Evolutionary conservation across 2,888 invertebrate species (phyloP).

Genomic region (Theodoxus fluviatilis): DNA sequence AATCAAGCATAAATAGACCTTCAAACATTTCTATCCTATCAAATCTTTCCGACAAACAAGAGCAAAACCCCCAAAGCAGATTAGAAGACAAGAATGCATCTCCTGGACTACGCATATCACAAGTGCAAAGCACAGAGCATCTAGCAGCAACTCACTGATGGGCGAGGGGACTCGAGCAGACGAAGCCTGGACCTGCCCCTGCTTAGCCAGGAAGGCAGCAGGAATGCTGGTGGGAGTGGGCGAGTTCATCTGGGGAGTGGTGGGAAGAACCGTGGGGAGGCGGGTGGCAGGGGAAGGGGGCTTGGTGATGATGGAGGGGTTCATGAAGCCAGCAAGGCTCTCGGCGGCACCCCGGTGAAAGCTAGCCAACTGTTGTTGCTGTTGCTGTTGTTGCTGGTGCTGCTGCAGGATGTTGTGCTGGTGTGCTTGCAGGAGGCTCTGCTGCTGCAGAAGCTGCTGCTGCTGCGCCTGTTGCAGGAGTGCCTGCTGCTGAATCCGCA

Average conservation of each 20-base stretch:
- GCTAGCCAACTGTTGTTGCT: conserved; percentile 22
- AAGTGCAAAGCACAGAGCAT: too few species aligned
- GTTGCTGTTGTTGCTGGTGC: conserved; percentile 57
- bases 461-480: conserved; percentile 41
- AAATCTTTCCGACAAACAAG: too few species aligned
- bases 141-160: conserved; percentile 57
- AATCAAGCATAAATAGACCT: too few species aligned
- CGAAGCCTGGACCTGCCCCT: conserved; percentile 42
- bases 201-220: conserved; percentile 38
- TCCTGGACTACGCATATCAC: too few species aligned
- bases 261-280: conserved; percentile 38
- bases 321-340: conserved; percentile 34
- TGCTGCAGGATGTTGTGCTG: conserved; percentile 76
- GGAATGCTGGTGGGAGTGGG: conserved; percentile 39
- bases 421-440: conserved; percentile 69
- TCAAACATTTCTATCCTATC: too few species aligned
- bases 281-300: conserved; percentile 56
- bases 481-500: conserved; percentile 27
- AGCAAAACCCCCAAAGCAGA: too few species aligned
- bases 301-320: conserved; percentile 59
- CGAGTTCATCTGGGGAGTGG: conserved; percentile 44
- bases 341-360: conserved; percentile 20
- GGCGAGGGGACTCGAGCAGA: conserved; percentile 60
- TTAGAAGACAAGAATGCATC: too few species aligned
- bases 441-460: conserved; percentile 28